Base-by-base conservation (phyloP, 1,140 invertebrate genomes). In the Philopotamus ludificatus region DNA sequence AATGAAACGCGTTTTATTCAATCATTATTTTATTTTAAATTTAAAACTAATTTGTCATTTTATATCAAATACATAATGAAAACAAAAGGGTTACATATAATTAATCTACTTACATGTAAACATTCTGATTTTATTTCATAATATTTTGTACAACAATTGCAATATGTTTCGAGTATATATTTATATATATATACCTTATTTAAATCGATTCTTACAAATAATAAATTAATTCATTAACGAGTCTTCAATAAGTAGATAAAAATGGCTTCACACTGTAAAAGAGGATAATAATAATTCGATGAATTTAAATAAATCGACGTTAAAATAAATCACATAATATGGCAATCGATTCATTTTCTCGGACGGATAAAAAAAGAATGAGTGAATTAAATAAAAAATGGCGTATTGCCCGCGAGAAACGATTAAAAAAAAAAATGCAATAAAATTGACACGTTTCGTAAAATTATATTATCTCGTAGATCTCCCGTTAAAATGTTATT, bases 21-120 rank as follows among this genome's bases (percentile, higher is more conserved):
- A 34, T 7, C 28, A 34, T 34, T 7, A 34, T 34, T 7, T 34
- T 34, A 4, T 7, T 34, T 34, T 34, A 34, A 34, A 34, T 4
- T 34, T 34, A 34, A 34, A 34, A 67, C 66, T 67, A 67, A 59
- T 63, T 67, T 67, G 61, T 63, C 60, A 54, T 63, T 59, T 67
- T 45, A 67, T 67, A 67, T 63, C 61, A 67, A 67, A 67, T 67
- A 67, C 47, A 28, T 50, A 63, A 65, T 45, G 23, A 63, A 63
- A 67, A 67, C 66, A 59, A 63, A 55, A 12, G 50, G 60, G 53
- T 26, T 18, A 44, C 21, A 41, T 16, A 39, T 51, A 42, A 41
- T 57, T 53, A 45, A 15, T 39, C 22, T 44, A 61, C 50, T 61
- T 66, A 66, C 47, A 28, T 41, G 54, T 50, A 3, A 26, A 51